Evolutionary conservation across 2,113 vertebrate genomes (phyloP).

Genomic region (Lucifuga dentata): DNA sequence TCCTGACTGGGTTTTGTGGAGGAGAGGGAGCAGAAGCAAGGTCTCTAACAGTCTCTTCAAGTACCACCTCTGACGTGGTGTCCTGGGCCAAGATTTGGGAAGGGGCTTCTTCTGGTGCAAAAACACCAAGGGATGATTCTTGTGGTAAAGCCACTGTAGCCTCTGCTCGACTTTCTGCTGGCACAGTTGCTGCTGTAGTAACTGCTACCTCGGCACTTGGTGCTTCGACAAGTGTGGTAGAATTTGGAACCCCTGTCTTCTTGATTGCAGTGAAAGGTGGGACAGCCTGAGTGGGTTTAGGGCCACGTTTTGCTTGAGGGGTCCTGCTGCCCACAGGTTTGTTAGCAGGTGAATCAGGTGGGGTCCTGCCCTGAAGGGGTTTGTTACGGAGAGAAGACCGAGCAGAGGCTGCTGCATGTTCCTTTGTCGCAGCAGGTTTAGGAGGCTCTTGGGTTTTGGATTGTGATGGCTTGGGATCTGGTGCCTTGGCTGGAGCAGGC

Average conservation of each 20-base stretch:
- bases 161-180: conserved; percentile 32
- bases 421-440: conserved; percentile 57
- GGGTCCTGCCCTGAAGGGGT: conserved; percentile 41
- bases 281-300: conserved; percentile 76
- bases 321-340: conserved; percentile 47
- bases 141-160: conserved; percentile 5
- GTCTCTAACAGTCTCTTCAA: conserved; percentile 21
- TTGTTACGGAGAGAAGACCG: conserved; percentile 33
- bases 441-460: conserved; percentile 54
- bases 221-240: neutral
- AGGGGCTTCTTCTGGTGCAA: conserved; percentile 19
- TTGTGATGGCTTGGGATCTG: conserved; percentile 55
- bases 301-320: conserved; percentile 36
- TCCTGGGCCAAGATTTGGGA: conserved; percentile 6
- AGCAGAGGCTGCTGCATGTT: conserved; percentile 28
- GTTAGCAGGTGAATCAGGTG: conserved; percentile 54
- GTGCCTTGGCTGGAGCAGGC: conserved; percentile 30
- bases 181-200: neutral
- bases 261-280: conserved; percentile 58
- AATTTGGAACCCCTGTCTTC: conserved; percentile 32
- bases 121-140: neutral
- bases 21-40: conserved; percentile 17
- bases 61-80: conserved; percentile 5
- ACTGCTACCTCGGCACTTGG: conserved; percentile 1
- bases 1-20: conserved; percentile 17